Conservation (phyloP, 2,797 vertebrate genomes). For the Alca torda region DNA sequence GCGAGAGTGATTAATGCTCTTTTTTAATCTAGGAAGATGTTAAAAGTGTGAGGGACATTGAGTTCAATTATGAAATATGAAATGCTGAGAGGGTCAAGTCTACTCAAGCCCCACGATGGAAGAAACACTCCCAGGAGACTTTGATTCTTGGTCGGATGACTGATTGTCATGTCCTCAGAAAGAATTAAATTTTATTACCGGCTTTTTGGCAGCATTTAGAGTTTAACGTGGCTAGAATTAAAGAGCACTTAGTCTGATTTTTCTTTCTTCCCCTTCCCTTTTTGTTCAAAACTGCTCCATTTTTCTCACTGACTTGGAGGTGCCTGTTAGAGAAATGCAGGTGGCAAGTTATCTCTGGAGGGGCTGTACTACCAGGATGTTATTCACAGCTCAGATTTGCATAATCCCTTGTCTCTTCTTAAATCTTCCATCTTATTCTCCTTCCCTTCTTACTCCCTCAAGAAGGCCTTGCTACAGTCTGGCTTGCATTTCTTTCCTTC, state of each 20-base stretch:
- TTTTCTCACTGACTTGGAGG: conserved; percentile 29
- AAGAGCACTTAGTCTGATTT: conserved; percentile 6
- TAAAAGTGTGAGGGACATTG: conserved; percentile 49
- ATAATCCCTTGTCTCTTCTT: conserved; percentile 71
- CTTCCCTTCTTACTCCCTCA: conserved; percentile 17
- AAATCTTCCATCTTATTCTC: conserved; percentile 51
- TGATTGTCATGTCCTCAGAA: conserved; percentile 55
- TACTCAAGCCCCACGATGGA: not conserved
- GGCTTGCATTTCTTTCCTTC: conserved; percentile 4
- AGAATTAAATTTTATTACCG: conserved; percentile 54
- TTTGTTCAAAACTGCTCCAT: conserved; percentile 22
- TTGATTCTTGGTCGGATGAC: conserved; percentile 44
- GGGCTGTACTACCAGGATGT: conserved; percentile 14
- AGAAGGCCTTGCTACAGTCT: not conserved
- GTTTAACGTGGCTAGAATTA: conserved; percentile 55
- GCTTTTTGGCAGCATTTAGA: conserved; percentile 60
- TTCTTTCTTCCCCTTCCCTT: conserved; percentile 15
- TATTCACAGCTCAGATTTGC: conserved; percentile 64
- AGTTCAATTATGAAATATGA: conserved; percentile 66
- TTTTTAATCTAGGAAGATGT: conserved; percentile 50
- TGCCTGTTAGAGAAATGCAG: conserved; percentile 28
- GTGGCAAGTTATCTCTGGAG: conserved; percentile 54
- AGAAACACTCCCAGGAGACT: conserved; percentile 47
- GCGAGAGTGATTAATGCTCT: conserved; percentile 21
- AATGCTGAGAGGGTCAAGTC: conserved; percentile 56